Evolutionary conservation across 1,140 invertebrate species (phyloP).

Genomic region (Psix sp.): DNA sequence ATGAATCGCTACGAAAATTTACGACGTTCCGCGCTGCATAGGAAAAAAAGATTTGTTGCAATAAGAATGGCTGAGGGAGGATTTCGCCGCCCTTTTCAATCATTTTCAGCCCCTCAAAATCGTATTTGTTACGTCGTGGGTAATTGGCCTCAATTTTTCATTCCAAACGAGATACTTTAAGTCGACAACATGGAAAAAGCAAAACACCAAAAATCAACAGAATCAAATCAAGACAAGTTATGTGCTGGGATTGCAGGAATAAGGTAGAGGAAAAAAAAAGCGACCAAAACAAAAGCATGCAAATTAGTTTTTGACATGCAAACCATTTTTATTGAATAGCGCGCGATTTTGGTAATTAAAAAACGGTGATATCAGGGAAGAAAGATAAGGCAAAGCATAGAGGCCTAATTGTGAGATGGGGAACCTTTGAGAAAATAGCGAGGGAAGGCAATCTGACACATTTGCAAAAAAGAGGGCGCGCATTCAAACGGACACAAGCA

Average conservation of each 20-base stretch:
- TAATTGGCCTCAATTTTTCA: constrained; percentile 37
- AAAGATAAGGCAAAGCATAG: constrained; percentile 31
- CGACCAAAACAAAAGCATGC: background rate
- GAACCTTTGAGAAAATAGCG: constrained; percentile 3
- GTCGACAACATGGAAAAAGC: no score
- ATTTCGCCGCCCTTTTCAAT: constrained; percentile 47
- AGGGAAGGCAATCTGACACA: constrained; percentile 36
- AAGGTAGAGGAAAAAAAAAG: no score
- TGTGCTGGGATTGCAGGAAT: no score
- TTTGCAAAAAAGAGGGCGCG: constrained; percentile 38
- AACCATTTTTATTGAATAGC: constrained; percentile 24
- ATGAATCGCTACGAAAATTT: constrained; percentile 56
- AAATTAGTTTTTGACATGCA: background rate
- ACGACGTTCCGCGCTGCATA: constrained; percentile 27
- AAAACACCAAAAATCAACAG: no score
- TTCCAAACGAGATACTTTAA: background rate
- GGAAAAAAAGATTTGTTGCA: constrained; percentile 21
- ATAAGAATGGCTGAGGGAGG: constrained; percentile 50
- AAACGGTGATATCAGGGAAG: constrained; percentile 12
- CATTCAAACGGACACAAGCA: constrained; percentile 49
- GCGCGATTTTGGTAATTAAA: constrained; percentile 21
- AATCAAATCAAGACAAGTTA: no score
- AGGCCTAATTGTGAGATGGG: constrained; percentile 40
- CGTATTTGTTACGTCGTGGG: constrained; percentile 40
- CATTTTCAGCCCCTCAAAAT: constrained; percentile 41